Evolutionary conservation across 2,797 vertebrate species (phyloP).

Genomic region (Tadarida brasiliensis): DNA sequence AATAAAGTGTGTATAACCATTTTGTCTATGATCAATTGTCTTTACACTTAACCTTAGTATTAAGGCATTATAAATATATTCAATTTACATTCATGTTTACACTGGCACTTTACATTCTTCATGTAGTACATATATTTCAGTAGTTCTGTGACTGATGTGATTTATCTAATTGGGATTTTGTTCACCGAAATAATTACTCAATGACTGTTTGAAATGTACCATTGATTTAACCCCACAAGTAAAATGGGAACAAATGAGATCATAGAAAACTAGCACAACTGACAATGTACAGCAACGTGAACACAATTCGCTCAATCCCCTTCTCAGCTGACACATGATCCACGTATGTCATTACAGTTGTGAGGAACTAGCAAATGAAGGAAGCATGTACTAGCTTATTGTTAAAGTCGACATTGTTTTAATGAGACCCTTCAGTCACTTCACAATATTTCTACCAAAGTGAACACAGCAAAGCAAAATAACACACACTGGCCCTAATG

Average conservation of each 20-base stretch:
- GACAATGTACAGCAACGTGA: background rate
- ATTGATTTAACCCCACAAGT: background rate
- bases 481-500: background rate
- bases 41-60: background rate
- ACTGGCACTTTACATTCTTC: background rate
- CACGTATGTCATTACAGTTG: background rate
- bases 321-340: background rate
- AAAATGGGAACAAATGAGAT: background rate
- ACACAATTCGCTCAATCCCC: background rate
- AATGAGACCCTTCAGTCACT: background rate
- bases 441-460: constrained; percentile 47
- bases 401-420: constrained; percentile 17
- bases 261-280: background rate
- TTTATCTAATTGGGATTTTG: background rate
- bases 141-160: background rate
- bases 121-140: background rate
- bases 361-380: background rate
- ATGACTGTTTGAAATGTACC: background rate
- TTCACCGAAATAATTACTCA: background rate
- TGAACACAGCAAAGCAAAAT: constrained; percentile 47
- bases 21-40: background rate
- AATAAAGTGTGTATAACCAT: background rate
- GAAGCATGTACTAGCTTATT: background rate
- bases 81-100: background rate
- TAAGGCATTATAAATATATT: background rate